Evolutionary conservation across 2,888 invertebrate species (phyloP), one percentile per base, ranked within the genome.

Genomic region (Tenthredo mesomela): DNA sequence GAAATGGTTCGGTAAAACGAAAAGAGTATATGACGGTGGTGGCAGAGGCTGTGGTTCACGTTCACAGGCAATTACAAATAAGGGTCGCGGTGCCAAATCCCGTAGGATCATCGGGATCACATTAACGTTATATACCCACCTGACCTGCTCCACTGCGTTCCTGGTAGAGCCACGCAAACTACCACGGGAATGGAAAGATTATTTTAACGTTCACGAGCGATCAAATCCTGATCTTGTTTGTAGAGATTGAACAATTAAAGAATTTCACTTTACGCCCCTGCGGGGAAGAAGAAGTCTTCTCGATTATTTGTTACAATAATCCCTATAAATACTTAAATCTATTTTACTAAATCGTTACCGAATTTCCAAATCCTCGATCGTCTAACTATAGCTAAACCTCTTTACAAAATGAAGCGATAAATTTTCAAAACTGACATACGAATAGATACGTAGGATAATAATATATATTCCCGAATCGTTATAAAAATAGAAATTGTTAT

Each of bases 1-100:
- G 25, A 21, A 80, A 58, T 21, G 9, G 80, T 80, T 80, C 21
- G 61, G 37, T 40, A 40, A 80, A 80, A 80, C 12, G 61, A 40
- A 80, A 80, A 80, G 61, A 80, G 80, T 80, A 25, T 40, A 25
- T 40, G 61, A 54, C 6, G 80, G 40, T 40, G 71, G 37, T 21
- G 25, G 47, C 29, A n/a, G 47, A 67, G 82, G 67, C 47, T 82
- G 82, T 61, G 80, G 80, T 80, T 80, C 84, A 85, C 86, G 85
- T 88, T 88, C 88, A 89, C 88, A 88, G 88, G 86, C 88, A 89
- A 89, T 89, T 89, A 89, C 88, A 87, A 89, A 89, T 88, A 88
- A 89, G 88, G 88, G 87, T 88, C 86, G 87, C 50, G 73, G 82
- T 61, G 82, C 86, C 85, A 89, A 88, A 89, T 89, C 88, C 88